Evolutionary conservation across 92 coral and sea anemone genomes (phyloP), one percentile per base, ranked within the genome.

Genomic region (Hydrozoanthus gracilis): DNA sequence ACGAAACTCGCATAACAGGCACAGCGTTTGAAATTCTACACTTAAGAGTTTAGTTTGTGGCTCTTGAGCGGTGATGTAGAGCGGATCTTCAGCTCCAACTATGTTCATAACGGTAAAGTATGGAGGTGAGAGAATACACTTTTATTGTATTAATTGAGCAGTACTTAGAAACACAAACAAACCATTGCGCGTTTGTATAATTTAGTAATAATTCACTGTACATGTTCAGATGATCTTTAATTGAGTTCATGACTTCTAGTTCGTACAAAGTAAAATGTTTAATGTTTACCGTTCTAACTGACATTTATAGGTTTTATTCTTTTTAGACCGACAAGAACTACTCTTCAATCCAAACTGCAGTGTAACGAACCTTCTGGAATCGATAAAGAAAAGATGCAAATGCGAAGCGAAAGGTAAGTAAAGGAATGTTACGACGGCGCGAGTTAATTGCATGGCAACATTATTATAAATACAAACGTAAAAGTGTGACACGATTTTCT

Each of bases 71-170:
- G 11, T 66, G 20, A n/a, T 4, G 44, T 3, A 18, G 52, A n/a
- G 46, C 20, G 56, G 17, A 79, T 14, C 11, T 51, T 44, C 68
- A 15, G 0, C 39, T 2, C 56, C 15, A 15, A 4, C 14, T 4
- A 97, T 97, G 99, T 97, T 97, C 76, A 94, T 97, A 68, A 97
- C 94, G 6, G 97, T 97, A 7, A 95, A 90, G 87, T 97, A 75
- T 88, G 99, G 99, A 95, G 99, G 99, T 97, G 78, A 73, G 96
- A 47, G 14, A 71, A 18, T 74, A 10, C 46, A 50, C 5, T 51
- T 35, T 15, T 20, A 86, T 65, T 56, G 27, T 61, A 17, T 62
- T 77, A 6, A 44, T 13, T 56, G 6, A 17, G 44, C 10, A 51
- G 44, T 71, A 47, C 11, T 88, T 45, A 44, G 77, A 79, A 74